Evolutionary conservation across 2,113 vertebrate species (phyloP), one percentile per base, ranked within the genome.

Genomic region (Regulus satrapa): DNA sequence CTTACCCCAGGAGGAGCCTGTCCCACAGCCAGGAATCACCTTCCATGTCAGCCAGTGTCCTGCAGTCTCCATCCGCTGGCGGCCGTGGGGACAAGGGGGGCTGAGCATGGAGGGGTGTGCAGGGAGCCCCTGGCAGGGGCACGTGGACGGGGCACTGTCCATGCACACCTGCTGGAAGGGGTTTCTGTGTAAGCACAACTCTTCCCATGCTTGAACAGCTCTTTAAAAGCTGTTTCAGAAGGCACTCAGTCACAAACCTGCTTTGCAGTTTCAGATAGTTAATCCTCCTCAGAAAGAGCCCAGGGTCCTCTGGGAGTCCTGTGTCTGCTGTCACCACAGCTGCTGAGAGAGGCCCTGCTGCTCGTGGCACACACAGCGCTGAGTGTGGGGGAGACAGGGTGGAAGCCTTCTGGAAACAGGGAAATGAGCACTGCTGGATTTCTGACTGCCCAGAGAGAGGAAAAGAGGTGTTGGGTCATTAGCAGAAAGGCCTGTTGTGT

Each of bases 71-170:
- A 8, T 8, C 31, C 0, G 0, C 5, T 1, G 20, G 51, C 5
- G 56, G 54, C 58, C 36, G 41, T 32, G 8, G n/a, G n/a, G 45
- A 41, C 1, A 3, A 24, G 81, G 8, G 6, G 10, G 48, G 41
- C 48, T 0, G 10, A 58, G 66, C 32, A 6, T 2, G 7, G 19
- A 2, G 18, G 25, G 78, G 6, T 8, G 25, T 29, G 41, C 3
- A 1, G 49, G 29, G 61, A 45, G 38, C 86, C 31, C 3, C 13
- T 7, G 31, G 23, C 12, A 9, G 61, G 4, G 49, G 2, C 41
- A 12, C 2, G 0, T 2, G 5, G 4, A 0, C 21, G 34, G 46
- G 28, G 17, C 21, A 5, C 18, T 1, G 16, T 4, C 0, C 1
- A 4, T 14, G 4, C 28, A 14, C 19, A 3, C 1, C 3, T 28